phyloP scores from a whole-genome alignment of 1,140 invertebrate species.

The Pseudobourletiella spinata region DNA sequence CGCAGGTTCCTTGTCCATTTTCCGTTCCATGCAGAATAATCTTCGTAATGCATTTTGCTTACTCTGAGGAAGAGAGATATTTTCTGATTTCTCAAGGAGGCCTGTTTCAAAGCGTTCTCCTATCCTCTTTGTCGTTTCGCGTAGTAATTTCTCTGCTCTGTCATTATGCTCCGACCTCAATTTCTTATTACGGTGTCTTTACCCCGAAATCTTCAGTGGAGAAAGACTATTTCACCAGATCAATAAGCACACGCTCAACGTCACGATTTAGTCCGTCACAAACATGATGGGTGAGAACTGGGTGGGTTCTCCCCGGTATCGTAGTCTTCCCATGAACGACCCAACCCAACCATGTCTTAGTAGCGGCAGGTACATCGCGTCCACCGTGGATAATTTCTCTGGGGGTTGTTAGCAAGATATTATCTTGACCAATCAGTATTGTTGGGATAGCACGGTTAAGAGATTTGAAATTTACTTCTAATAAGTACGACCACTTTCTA shows the following conservation, averaged over 20 bases:
- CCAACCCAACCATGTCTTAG: not conserved
- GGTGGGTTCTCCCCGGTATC: not conserved
- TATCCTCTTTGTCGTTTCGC: not conserved
- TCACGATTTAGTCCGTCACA: too few relatives aligned
- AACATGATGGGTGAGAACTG: not conserved
- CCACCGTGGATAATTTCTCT: not conserved
- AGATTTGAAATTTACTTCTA: not conserved
- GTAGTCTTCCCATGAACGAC: not conserved
- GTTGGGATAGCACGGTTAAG: not conserved
- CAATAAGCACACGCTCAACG: not conserved
- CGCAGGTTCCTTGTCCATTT: too few relatives aligned
- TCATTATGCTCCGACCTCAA: slow-evolving; percentile 12
- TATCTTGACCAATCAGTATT: slow-evolving; percentile 11
- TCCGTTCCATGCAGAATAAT: slow-evolving; percentile 5
- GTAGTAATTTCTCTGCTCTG: not conserved
- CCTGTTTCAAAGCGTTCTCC: slow-evolving; percentile 19
- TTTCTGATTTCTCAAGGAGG: slow-evolving; percentile 10
- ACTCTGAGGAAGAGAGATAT: slow-evolving; percentile 3
- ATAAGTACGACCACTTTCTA: not conserved
- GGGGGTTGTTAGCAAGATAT: not conserved
- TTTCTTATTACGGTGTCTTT: not conserved
- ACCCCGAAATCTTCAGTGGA: slow-evolving; percentile 9
- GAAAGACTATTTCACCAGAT: slow-evolving; percentile 15
- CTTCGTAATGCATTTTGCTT: slow-evolving; percentile 1
- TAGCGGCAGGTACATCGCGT: not conserved